phyloP scores from a whole-genome alignment of 2,888 invertebrate species.

The Microctonus brassicae region DNA sequence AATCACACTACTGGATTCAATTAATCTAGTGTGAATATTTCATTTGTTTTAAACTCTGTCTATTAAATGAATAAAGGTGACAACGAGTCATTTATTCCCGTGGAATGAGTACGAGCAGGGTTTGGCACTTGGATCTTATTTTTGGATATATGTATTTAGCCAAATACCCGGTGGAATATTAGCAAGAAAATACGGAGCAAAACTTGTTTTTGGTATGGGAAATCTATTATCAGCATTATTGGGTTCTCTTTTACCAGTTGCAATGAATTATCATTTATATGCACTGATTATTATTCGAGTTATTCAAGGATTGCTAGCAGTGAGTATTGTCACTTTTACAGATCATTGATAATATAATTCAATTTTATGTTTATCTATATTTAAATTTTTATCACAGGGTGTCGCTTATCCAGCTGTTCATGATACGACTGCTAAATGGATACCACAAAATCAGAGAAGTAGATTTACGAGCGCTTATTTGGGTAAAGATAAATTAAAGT shows the following conservation, averaged over 20 bases:
- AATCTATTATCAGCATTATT: constrained; percentile 75
- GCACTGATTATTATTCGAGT: constrained; percentile 74
- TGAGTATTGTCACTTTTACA: constrained; percentile 57
- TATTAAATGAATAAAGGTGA: not conserved
- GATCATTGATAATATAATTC: not conserved
- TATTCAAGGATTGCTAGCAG: constrained; percentile 77
- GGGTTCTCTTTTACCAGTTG: constrained; percentile 76
- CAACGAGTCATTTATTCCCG: not conserved
- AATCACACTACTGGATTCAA: too few species aligned
- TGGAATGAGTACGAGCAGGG: constrained; percentile 77
- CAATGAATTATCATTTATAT: constrained; percentile 72
- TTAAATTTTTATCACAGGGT: constrained; percentile 67
- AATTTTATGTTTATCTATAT: not conserved
- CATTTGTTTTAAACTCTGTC: not conserved
- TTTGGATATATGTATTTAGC: constrained; percentile 78
- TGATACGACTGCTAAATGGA: constrained; percentile 81
- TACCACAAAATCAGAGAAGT: constrained; percentile 81
- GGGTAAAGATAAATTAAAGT: constrained; percentile 65
- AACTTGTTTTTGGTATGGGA: constrained; percentile 76
- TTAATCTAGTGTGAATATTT: too few species aligned
- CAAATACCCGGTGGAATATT: constrained; percentile 79
- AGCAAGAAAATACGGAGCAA: constrained; percentile 77
- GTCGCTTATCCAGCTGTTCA: constrained; percentile 81
- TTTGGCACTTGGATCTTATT: constrained; percentile 76
- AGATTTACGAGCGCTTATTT: constrained; percentile 75